phyloP scores from a whole-genome alignment of 2,888 invertebrate species.

The Spilosoma lubricipeda region DNA sequence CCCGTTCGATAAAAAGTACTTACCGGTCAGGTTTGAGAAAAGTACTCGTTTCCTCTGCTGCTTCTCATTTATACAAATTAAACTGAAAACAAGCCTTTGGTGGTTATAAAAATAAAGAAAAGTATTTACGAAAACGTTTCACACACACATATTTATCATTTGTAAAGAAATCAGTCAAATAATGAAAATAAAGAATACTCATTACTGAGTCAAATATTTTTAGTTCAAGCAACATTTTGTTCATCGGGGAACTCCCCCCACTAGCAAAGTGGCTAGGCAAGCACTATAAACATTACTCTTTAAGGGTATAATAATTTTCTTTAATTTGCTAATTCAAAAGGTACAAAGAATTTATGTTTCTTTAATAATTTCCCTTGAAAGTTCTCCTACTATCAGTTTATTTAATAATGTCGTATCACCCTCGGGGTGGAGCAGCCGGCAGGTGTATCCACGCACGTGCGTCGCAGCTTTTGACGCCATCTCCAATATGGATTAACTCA shows the following conservation, averaged over 20 bases:
- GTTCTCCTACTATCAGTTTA: background rate
- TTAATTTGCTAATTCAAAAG: background rate
- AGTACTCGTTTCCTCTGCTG: slow-evolving; percentile 14
- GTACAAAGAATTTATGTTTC: background rate
- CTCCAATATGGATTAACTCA: slow-evolving; percentile 60
- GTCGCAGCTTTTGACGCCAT: slow-evolving; percentile 68
- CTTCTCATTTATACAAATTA: background rate
- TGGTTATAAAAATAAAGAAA: background rate
- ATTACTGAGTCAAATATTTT: no score
- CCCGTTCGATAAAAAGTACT: background rate
- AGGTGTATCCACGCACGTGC: slow-evolving; percentile 82
- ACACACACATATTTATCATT: background rate
- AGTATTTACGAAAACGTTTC: background rate
- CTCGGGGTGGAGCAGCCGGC: slow-evolving; percentile 58
- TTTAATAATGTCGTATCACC: slow-evolving; percentile 42
- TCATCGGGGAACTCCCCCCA: background rate
- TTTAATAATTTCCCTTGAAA: background rate
- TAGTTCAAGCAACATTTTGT: background rate
- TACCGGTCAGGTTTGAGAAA: slow-evolving; percentile 7
- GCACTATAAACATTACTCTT: background rate
- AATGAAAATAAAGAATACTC: no score
- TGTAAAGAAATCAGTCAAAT: background rate
- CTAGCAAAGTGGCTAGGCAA: no score
- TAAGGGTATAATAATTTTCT: background rate
- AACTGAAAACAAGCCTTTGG: background rate